phyloP scores from a whole-genome alignment of 2,113 vertebrate species.

The Corynorhinus townsendii region DNA sequence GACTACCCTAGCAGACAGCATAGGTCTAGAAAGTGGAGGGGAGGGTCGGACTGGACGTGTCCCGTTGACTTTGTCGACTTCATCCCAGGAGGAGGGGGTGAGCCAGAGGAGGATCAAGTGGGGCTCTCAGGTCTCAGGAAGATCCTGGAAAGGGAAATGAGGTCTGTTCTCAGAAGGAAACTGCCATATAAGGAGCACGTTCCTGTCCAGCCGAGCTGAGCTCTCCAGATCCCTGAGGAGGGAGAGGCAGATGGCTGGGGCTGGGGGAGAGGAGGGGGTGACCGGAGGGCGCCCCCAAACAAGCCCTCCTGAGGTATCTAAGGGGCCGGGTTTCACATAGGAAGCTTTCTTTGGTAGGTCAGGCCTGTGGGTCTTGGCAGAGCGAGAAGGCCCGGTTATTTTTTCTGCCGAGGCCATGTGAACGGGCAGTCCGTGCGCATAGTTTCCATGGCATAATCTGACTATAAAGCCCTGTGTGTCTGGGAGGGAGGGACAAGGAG shows the following conservation, averaged over 20 bases:
- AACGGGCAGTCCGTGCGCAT: constrained; percentile 59
- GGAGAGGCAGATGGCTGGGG: background rate
- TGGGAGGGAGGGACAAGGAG: constrained; percentile 51
- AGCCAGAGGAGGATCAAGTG: background rate
- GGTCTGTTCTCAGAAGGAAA: constrained; percentile 30
- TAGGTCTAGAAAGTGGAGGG: background rate
- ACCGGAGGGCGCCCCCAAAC: background rate
- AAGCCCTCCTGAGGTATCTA: constrained; percentile 49
- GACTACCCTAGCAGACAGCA: background rate
- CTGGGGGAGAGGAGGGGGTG: background rate
- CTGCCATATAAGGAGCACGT: constrained; percentile 15
- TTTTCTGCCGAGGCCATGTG: constrained; percentile 71
- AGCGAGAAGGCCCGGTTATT: constrained; percentile 48
- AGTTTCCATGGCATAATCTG: constrained; percentile 75
- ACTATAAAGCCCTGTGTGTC: constrained; percentile 68
- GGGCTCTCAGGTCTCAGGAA: background rate
- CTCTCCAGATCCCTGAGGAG: background rate
- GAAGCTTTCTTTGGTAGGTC: constrained; percentile 2
- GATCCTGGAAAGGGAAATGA: background rate
- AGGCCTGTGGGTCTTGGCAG: constrained; percentile 58
- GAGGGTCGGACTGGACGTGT: background rate
- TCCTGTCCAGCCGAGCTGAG: background rate
- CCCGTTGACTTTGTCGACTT: background rate
- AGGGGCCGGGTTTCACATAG: constrained; percentile 45
- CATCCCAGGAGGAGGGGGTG: background rate